phyloP scores from a whole-genome alignment of 2,113 vertebrate species.

The Lamprologus speciosus region DNA sequence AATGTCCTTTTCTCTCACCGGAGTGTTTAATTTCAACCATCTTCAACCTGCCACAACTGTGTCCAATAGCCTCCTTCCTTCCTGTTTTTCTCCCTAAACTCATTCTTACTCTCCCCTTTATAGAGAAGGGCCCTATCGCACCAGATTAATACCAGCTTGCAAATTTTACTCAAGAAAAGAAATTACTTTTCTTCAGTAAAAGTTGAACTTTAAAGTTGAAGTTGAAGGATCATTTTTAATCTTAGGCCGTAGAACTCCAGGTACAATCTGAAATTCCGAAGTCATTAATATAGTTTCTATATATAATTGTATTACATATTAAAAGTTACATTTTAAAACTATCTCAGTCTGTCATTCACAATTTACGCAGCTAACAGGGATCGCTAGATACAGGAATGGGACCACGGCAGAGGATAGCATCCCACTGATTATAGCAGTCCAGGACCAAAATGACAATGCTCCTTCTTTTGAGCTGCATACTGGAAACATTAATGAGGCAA shows the following conservation, averaged over 20 bases:
- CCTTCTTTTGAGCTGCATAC: constrained; percentile 40
- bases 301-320: not conserved
- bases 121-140: not conserved
- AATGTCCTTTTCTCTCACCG: not conserved
- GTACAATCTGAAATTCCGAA: not conserved
- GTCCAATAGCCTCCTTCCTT: not conserved
- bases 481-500: constrained; percentile 49
- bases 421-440: constrained; percentile 35
- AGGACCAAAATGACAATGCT: constrained; percentile 63
- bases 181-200: not conserved
- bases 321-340: not conserved
- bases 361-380: constrained; percentile 48
- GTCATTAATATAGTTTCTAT: not conserved
- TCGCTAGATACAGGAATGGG: constrained; percentile 37
- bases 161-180: not conserved
- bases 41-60: not conserved
- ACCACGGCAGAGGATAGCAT: constrained; percentile 37
- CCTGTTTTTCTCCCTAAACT: not conserved
- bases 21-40: not conserved
- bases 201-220: not conserved
- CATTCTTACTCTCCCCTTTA: not conserved
- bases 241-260: not conserved
- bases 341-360: not conserved
- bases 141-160: not conserved
- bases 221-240: not conserved